Conservation (phyloP, 2,888 invertebrate genomes). For the Monopis laevigella region DNA sequence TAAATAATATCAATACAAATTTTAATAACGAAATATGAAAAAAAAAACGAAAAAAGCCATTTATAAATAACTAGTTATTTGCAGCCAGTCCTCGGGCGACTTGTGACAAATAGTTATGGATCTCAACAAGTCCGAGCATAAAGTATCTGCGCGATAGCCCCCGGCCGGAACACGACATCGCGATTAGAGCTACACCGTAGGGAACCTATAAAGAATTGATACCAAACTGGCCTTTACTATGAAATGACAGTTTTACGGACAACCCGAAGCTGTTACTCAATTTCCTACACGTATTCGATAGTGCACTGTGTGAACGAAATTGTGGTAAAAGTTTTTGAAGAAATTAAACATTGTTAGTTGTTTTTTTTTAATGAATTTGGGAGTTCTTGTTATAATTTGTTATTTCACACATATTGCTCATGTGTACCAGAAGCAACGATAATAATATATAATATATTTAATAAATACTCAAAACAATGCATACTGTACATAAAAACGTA, state of each 20-base stretch:
- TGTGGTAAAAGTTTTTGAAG: constrained; percentile 1
- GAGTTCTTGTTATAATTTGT: too few species aligned
- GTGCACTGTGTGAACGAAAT: neutral
- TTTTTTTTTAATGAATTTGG: neutral
- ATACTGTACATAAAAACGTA: too few species aligned
- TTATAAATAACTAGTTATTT: too few species aligned
- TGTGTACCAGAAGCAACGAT: too few species aligned
- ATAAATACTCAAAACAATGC: too few species aligned
- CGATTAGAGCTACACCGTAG: constrained; percentile 32
- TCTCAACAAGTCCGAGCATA: constrained; percentile 23
- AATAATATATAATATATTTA: too few species aligned
- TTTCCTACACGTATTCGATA: neutral
- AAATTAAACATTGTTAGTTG: too few species aligned
- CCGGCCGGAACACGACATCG: constrained; percentile 45
- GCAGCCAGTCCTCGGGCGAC: constrained; percentile 16
- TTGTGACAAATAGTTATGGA: constrained; percentile 45
- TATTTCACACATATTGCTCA: too few species aligned
- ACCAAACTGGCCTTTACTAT: constrained; percentile 3
- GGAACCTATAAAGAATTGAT: constrained; percentile 10
- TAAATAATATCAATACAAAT: too few species aligned
- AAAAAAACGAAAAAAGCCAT: too few species aligned
- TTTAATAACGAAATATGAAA: too few species aligned
- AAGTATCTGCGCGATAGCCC: constrained; percentile 37
- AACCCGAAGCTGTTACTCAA: neutral
- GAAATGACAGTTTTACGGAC: neutral